Evolutionary conservation across 53 echinoderm and acorn worm species (phyloP).

Genomic region (Antedon mediterranea): DNA sequence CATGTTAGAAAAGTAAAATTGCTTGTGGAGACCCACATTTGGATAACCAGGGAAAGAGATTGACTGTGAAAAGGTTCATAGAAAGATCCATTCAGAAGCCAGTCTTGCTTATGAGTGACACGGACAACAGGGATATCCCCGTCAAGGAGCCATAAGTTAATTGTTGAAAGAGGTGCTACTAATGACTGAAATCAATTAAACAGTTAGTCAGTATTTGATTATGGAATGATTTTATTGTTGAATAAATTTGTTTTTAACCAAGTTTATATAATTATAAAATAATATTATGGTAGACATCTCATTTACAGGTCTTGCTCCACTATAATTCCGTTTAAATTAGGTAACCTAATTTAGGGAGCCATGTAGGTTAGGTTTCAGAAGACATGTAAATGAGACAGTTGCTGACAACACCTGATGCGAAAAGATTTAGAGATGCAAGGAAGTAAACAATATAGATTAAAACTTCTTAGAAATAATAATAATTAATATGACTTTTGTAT

Average conservation of each 20-base stretch:
- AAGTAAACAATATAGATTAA: too few relatives aligned
- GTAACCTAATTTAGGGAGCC: background rate
- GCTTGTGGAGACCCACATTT: background rate
- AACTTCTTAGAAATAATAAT: too few relatives aligned
- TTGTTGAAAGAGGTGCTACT: background rate
- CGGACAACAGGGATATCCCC: conserved; percentile 2
- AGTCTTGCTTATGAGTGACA: background rate
- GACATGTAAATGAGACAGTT: too few relatives aligned
- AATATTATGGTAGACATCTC: background rate
- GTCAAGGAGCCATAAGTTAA: background rate
- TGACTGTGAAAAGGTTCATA: background rate
- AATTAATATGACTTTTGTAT: too few relatives aligned
- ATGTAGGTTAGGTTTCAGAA: too few relatives aligned
- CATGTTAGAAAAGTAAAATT: conserved; percentile 8
- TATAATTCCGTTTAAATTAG: background rate
- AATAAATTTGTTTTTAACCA: background rate
- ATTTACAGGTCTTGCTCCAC: background rate
- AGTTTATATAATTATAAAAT: background rate
- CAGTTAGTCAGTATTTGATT: background rate
- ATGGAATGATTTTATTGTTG: background rate
- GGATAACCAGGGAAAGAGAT: background rate
- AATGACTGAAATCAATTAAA: too few relatives aligned
- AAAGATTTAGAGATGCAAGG: too few relatives aligned
- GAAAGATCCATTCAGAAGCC: conserved; percentile 5
- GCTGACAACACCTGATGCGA: too few relatives aligned